Evolutionary conservation across 1,140 invertebrate genomes (phyloP), one percentile per base, ranked within the genome.

Genomic region (Tribolium castaneum): DNA sequence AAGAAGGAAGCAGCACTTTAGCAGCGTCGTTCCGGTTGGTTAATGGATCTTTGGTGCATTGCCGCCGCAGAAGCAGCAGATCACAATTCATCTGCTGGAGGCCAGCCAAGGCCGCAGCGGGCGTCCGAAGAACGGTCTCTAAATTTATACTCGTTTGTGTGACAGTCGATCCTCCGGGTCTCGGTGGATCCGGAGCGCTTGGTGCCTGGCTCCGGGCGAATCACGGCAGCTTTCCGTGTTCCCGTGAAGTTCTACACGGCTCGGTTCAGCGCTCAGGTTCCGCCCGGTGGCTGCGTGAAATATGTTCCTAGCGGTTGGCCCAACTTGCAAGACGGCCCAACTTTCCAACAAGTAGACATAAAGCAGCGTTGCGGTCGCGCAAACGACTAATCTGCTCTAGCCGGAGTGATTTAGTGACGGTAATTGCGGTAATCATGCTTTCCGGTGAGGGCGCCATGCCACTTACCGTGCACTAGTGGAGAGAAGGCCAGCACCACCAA

Each of bases 71-170:
- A 16, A 45, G 70, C 35, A 62, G 70, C 62, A 39, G 75, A 66
- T 71, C 51, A 82, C 81, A 81, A 81, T 82, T 82, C 81, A 82
- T 82, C 77, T 81, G 70, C 80, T 82, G 81, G 81, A 82, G 80
- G 80, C 73, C 50, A 73, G 81, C 81, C 81, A 82, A 81, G 70
- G 70, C 51, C 75, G 59, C 62, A 19, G 50, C 35, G 66, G 52
- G 76, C 49, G 49, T 52, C 79, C 49, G 50, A 59, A 59, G 62
- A 76, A 45, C 52, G 4, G 56, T 30, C 34, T 30, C 34, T 56
- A 71, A 66, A 80, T 81, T 78, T 80, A 80, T 81, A 80, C 1
- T 45, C 25, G 9, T 45, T 76, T 78, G 78, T 0, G 70, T 59
- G 19, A 59, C 54, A 59, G 54, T 34, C 71, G 70, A 25, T 74